Evolutionary conservation across 2,797 vertebrate species (phyloP).

Genomic region (Pseudomugil gertrudae): DNA sequence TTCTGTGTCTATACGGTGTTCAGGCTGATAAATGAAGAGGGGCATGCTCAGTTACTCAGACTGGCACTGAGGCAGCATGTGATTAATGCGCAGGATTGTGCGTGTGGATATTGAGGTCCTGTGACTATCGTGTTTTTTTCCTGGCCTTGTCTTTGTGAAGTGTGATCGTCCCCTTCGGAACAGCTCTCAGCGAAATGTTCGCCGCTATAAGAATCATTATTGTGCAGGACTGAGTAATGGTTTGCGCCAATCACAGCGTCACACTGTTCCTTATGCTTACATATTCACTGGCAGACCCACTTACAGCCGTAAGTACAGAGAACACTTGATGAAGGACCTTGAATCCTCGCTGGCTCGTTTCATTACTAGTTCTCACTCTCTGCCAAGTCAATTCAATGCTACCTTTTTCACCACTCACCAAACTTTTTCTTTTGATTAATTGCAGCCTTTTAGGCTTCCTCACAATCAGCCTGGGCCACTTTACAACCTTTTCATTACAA

Average conservation of each 20-base stretch:
- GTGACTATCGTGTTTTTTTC: slow-evolving; percentile 20
- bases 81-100: slow-evolving; percentile 19
- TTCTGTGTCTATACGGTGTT: background rate
- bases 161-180: slow-evolving; percentile 38
- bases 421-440: slow-evolving; percentile 65
- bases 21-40: slow-evolving; percentile 8
- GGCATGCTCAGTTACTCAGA: slow-evolving; percentile 2
- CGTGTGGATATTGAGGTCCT: slow-evolving; percentile 5
- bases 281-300: slow-evolving; percentile 42
- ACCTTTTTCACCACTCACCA: slow-evolving; percentile 24
- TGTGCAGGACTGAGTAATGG: slow-evolving; percentile 28
- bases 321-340: slow-evolving; percentile 46
- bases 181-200: slow-evolving; percentile 28
- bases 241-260: slow-evolving; percentile 12
- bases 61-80: slow-evolving; percentile 7
- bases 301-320: slow-evolving; percentile 35
- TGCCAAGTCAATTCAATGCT: slow-evolving; percentile 15
- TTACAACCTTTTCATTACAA: slow-evolving; percentile 64
- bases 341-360: slow-evolving; percentile 45
- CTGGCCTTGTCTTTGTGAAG: background rate
- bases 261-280: slow-evolving; percentile 35
- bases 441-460: slow-evolving; percentile 65
- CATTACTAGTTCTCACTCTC: slow-evolving; percentile 55
- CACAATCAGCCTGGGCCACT: slow-evolving; percentile 58
- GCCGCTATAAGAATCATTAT: slow-evolving; percentile 32